Conservation (phyloP, 2,113 vertebrate genomes). For the Gymnarchus niloticus region DNA sequence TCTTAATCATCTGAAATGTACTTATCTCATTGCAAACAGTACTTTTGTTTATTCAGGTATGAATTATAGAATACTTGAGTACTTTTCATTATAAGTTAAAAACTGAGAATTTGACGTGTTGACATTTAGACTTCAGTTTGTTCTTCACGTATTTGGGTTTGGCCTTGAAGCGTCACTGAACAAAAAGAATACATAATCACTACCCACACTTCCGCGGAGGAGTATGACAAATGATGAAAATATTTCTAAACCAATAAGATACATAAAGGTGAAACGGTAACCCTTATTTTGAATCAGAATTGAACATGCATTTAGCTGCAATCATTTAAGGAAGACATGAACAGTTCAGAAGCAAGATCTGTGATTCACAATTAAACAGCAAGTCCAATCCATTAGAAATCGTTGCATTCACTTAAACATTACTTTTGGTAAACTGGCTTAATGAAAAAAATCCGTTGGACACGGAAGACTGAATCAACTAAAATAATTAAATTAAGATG, state of each 20-base stretch:
- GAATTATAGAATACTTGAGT: background rate
- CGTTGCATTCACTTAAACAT: background rate
- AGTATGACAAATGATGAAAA: background rate
- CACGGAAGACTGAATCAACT: no score
- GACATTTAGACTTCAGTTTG: background rate
- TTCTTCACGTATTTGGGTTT: background rate
- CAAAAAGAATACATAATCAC: conserved; percentile 19
- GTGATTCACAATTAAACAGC: background rate
- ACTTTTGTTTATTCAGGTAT: background rate
- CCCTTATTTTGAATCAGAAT: background rate
- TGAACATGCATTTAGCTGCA: background rate
- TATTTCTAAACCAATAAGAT: background rate
- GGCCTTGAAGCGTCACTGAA: conserved; percentile 11
- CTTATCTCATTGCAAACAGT: background rate
- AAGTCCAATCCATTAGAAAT: background rate
- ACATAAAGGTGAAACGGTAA: background rate
- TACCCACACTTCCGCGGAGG: background rate
- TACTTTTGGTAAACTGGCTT: background rate
- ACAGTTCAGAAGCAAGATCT: background rate
- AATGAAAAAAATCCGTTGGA: no score
- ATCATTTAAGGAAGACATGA: background rate
- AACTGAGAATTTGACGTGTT: background rate
- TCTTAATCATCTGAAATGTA: background rate
- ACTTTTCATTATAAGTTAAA: background rate
- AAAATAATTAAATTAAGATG: no score